A percentile compares a stretch with the other conserved stretches of the same genome.
phyloP scores from a whole-genome alignment of 2,797 vertebrate species.

The Enteromius thamalakanensis region DNA sequence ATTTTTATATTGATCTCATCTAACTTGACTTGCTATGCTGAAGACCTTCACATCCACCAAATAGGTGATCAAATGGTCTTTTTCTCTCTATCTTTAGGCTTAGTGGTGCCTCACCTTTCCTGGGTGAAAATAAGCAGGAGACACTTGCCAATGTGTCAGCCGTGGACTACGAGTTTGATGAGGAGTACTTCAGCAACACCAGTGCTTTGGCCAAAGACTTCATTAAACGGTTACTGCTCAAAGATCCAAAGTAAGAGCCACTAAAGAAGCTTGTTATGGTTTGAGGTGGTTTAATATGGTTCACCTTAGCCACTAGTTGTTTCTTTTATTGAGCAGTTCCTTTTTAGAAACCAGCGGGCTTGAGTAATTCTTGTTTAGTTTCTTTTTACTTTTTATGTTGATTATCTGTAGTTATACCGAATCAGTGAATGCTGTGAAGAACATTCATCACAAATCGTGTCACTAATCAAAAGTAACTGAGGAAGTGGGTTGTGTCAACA shows the following conservation, averaged over 20 bases:
- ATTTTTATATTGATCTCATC: not conserved
- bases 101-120: slow-evolving; percentile 95
- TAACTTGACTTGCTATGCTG: not conserved
- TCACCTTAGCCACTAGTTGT: not conserved
- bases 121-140: slow-evolving; percentile 97
- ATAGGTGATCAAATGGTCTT: not conserved
- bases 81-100: slow-evolving; percentile 74
- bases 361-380: not conserved
- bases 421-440: not conserved
- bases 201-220: slow-evolving; percentile 97
- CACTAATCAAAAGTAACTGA: not conserved
- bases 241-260: slow-evolving; percentile 92
- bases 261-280: not conserved
- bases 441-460: not conserved
- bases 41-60: not conserved
- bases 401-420: not conserved
- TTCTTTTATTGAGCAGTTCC: not conserved
- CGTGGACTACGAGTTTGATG: slow-evolving; percentile 95
- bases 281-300: not conserved
- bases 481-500: slow-evolving; percentile 30
- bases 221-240: slow-evolving; percentile 90
- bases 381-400: not conserved
- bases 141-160: slow-evolving; percentile 96
- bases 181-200: slow-evolving; percentile 95
- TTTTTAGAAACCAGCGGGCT: not conserved